phyloP scores from a whole-genome alignment of 2,888 invertebrate species.

The Rotaria sp. region DNA sequence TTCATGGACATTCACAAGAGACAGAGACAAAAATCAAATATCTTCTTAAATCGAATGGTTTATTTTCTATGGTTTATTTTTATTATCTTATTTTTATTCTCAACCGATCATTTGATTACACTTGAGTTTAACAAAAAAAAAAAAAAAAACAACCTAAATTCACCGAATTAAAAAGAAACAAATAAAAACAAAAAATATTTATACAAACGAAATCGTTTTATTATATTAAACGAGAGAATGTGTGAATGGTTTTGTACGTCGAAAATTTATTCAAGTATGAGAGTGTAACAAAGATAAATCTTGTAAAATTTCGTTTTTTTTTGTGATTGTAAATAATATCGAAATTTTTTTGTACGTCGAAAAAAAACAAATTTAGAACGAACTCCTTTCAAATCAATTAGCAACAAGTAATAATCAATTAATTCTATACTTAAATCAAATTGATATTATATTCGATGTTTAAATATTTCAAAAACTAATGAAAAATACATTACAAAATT shows the following conservation, averaged over 20 bases:
- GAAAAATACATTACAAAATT: no score
- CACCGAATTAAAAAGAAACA: background rate
- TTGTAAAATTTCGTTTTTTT: background rate
- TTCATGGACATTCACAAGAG: background rate
- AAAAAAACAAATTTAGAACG: background rate
- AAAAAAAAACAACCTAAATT: no score
- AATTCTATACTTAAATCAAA: no score
- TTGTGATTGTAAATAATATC: background rate
- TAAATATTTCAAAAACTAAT: no score
- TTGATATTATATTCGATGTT: no score
- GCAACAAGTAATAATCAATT: background rate
- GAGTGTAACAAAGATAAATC: background rate
- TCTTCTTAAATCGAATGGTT: background rate
- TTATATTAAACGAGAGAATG: background rate
- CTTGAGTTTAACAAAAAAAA: no score
- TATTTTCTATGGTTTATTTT: background rate
- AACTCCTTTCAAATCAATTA: background rate
- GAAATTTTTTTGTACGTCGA: background rate
- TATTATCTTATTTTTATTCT: background rate
- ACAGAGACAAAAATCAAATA: background rate
- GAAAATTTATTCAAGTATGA: background rate
- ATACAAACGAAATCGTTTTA: background rate
- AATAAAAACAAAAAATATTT: background rate
- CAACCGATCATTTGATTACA: background rate
- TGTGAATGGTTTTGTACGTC: background rate